A percentile compares a stretch with the other conserved stretches of the same genome.
phyloP scores from a whole-genome alignment of 2,113 vertebrate species.

The Leiothrix lutea region DNA sequence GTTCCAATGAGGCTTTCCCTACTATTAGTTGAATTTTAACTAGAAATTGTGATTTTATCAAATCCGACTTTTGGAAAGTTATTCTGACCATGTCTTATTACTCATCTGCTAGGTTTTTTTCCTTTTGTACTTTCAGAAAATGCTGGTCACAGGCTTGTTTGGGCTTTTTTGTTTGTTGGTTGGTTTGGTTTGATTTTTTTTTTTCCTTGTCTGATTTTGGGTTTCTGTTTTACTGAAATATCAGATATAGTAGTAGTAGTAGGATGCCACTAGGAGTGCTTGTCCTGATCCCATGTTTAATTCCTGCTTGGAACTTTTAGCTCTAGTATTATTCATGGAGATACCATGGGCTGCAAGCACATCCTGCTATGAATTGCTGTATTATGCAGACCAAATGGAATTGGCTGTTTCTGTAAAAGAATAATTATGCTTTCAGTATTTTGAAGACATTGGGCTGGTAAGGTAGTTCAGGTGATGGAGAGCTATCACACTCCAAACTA shows the following conservation, averaged over 20 bases:
- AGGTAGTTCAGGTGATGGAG: neutral
- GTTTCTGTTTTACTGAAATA: neutral
- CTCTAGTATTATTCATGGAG: neutral
- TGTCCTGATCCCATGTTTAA: neutral
- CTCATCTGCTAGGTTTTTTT: neutral
- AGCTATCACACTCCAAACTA: neutral
- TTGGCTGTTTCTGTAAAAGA: neutral
- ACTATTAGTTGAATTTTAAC: neutral
- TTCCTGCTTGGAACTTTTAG: neutral
- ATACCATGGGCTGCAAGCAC: neutral
- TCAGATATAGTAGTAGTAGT: neutral
- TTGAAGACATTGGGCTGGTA: neutral
- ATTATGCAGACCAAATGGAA: neutral
- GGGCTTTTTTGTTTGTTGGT: neutral
- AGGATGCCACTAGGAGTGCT: neutral
- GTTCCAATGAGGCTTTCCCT: neutral
- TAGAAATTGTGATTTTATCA: slow-evolving; percentile 11
- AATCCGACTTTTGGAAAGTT: neutral
- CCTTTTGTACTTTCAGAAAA: neutral
- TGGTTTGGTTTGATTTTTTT: neutral
- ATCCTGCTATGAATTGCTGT: neutral
- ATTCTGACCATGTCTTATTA: neutral
- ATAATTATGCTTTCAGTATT: neutral
- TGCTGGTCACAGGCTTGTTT: neutral
- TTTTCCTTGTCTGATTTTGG: neutral